Evolutionary conservation across 2,113 vertebrate species (phyloP).

Genomic region (Solenodon paradoxus): DNA sequence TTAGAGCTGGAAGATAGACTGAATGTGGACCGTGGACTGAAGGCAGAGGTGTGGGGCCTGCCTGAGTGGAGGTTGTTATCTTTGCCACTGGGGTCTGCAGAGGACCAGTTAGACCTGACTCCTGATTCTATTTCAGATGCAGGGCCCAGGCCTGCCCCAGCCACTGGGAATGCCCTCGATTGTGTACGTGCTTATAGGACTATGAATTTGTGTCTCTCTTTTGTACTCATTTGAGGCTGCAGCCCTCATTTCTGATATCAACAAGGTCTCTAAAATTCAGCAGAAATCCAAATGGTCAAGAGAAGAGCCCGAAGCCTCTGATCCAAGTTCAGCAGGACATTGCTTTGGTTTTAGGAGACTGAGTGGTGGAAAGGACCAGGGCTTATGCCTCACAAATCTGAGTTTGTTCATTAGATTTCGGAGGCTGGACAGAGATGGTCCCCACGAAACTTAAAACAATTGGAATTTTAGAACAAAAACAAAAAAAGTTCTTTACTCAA

Average conservation of each 20-base stretch:
- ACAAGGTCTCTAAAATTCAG: not conserved
- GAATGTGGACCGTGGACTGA: not conserved
- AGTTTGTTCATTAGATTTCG: not conserved
- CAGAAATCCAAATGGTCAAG: not conserved
- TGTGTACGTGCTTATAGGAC: not conserved
- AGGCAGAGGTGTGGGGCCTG: not conserved
- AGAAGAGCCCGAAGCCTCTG: not conserved
- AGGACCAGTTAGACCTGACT: not conserved
- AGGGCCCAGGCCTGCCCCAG: not conserved
- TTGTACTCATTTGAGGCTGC: not conserved
- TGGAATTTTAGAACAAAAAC: not conserved
- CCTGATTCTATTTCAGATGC: not conserved
- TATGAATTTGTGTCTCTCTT: not conserved
- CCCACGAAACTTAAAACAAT: not conserved
- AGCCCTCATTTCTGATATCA: not conserved
- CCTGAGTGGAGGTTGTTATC: not conserved
- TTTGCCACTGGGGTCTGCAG: not conserved
- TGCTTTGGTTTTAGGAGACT: not conserved
- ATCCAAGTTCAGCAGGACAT: not conserved
- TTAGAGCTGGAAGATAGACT: not conserved
- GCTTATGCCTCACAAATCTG: not conserved
- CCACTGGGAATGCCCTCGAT: not conserved
- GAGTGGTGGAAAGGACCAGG: rapidly evolving
- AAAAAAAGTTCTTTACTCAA: not conserved
- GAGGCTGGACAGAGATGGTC: not conserved